Base-by-base conservation (phyloP, 1,140 invertebrate species). In the Polypedilum pembai region DNA sequence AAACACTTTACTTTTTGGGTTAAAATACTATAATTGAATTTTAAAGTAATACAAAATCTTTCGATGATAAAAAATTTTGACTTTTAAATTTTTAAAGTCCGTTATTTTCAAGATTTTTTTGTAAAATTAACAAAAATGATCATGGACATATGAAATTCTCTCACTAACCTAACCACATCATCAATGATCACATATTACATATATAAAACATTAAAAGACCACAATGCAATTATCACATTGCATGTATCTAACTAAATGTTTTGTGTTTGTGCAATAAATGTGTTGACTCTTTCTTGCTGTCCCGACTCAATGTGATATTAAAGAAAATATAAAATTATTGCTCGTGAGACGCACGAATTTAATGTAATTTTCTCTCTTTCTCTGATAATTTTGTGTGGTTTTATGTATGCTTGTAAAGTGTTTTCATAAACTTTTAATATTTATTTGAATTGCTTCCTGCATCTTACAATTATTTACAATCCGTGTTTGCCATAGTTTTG, bases 161-260 rank as follows among this genome's bases (percentile, higher is more conserved):
- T 33, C 24, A 33, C 24, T 33, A 33, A 5, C 24, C 5, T 5
- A 33, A 33, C 24, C 24, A 33, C 24, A 33, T 33, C 24, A 33
- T 33, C 24, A 33, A 33, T 33, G 24, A 33, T 33, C 24, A 33
- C 24, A 33, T 33, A 33, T 5, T 33, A 33, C 24, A 33, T 33
- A 33, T 33, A 33, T 33, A 33, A 33, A 33, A 33, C n/a, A n/a
- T n/a, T n/a, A n/a, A n/a, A n/a, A n/a, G n/a, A n/a, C 24, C 24
- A 33, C 24, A n/a, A n/a, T 56, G n/a, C 45, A 56, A 56, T 56
- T 56, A 56, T 56, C 45, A 56, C 45, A 56, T 56, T 56, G 45
- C 45, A 56, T 56, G 45, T 56, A 56, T 56, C 45, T 56, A 56
- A 33, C 24, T 33, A 33, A 33, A 33, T 33, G 24, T 33, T 33